Percentiles rank a stretch among this genome's conserved stretches.
Evolutionary conservation across 2,797 vertebrate genomes (phyloP).

Genomic region (Pristis pectinata): DNA sequence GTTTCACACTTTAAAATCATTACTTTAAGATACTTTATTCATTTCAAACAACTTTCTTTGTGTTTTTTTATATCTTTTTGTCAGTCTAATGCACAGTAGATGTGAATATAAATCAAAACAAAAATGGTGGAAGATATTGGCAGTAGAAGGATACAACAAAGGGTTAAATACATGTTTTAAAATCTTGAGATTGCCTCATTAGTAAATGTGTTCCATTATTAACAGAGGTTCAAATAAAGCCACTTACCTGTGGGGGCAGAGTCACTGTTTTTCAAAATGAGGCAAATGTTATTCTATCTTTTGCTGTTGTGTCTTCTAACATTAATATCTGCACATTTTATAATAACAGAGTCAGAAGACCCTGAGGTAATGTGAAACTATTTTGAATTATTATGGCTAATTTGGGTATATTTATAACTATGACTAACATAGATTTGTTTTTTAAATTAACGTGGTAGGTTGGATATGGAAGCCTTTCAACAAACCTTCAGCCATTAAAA

Average conservation of each 20-base stretch:
- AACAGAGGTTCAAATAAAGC: neutral
- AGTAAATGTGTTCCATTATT: neutral
- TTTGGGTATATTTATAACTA: neutral
- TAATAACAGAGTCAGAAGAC: conserved; percentile 46
- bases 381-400: neutral
- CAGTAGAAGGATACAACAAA: neutral
- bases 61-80: neutral
- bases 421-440: neutral
- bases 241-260: neutral
- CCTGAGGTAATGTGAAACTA: conserved; percentile 49
- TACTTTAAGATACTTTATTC: neutral
- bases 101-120: neutral
- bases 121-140: neutral
- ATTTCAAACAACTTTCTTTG: neutral
- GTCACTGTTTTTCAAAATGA: neutral
- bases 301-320: conserved; percentile 46
- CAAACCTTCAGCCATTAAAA: neutral
- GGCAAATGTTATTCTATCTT: conserved; percentile 36
- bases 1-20: neutral
- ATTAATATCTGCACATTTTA: conserved; percentile 45
- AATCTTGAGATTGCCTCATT: neutral
- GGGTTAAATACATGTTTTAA: neutral
- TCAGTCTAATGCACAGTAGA: neutral
- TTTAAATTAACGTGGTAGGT: neutral
- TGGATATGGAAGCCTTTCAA: neutral